A percentile compares a stretch with the other conserved stretches of the same genome.
phyloP scores from a whole-genome alignment of 1,140 invertebrate genomes.

The Neodiprion lecontei region DNA sequence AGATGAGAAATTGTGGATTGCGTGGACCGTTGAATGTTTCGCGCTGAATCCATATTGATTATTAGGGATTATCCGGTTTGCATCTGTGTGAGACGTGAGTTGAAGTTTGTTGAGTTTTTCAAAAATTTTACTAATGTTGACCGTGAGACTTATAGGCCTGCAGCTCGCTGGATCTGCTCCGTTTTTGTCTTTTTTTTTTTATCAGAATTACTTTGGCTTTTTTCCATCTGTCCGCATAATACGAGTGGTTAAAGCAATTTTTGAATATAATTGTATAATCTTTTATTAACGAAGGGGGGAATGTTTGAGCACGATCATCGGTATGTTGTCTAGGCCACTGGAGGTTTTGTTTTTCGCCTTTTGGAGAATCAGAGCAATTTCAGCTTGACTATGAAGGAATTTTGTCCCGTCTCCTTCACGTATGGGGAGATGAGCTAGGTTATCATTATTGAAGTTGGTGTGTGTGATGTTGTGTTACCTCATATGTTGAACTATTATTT shows the following conservation, averaged over 20 bases:
- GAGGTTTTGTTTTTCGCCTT: slow-evolving; percentile 20
- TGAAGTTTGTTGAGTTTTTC: slow-evolving; percentile 29
- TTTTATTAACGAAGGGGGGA: slow-evolving; percentile 17
- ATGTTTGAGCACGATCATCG: slow-evolving; percentile 24
- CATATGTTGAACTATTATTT: too few relatives aligned
- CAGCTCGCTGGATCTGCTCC: slow-evolving; percentile 30
- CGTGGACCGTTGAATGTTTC: slow-evolving; percentile 29
- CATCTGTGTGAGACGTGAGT: slow-evolving; percentile 8
- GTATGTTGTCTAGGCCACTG: slow-evolving; percentile 22
- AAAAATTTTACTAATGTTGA: slow-evolving; percentile 43
- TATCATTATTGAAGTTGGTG: too few relatives aligned
- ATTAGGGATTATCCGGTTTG: slow-evolving; percentile 31
- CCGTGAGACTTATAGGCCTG: slow-evolving; percentile 48
- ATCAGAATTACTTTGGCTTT: slow-evolving; percentile 24
- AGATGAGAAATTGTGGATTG: slow-evolving; percentile 19
- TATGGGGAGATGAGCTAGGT: too few relatives aligned
- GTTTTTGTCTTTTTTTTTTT: slow-evolving; percentile 29
- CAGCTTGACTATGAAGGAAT: neutral
- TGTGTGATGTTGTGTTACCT: too few relatives aligned
- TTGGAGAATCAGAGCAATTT: neutral
- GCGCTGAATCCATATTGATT: slow-evolving; percentile 31
- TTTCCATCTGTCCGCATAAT: slow-evolving; percentile 36
- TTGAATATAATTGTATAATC: slow-evolving; percentile 25
- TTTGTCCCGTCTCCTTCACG: neutral
- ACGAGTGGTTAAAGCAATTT: slow-evolving; percentile 18